Evolutionary conservation across 2,888 invertebrate species (phyloP), one percentile per base, ranked within the genome.

Genomic region (Heteromyza rotundicornis): DNA sequence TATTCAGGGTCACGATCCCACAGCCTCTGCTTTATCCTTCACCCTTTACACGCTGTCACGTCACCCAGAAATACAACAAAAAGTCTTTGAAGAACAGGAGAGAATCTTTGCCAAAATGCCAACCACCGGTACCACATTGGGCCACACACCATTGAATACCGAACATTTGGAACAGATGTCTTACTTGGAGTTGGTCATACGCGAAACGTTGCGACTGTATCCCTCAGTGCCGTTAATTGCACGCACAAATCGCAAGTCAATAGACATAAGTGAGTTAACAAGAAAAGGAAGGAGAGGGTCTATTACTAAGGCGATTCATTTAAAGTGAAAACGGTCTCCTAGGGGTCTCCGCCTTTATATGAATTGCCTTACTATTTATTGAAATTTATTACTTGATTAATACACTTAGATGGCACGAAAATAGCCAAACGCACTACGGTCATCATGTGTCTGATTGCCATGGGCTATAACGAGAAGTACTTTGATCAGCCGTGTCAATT

Each of bases 1-100:
- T 5, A 1, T 64, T 19, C 64, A 87, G 86, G 87, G 87, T 1
- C 86, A 87, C 66, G 86, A 87, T 70, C 86, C 88, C 0, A 86
- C 86, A 0, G 85, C 87, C 0, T 85, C 87, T 1, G 87, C 86
- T 1, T 82, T 87, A 32, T 82, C 84, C 2, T 88, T 85, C 71
- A 77, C 84, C 0, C 77, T 87, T 0, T 85, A 84, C 67, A 84
- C 85, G 22, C 77, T 88, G 1, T 86, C 87, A 0, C 84, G 84
- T 44, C 80, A 86, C 68, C 78, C 84, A 2, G 82, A 85, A 22
- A 71, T 86, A 2, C 87, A 87, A 71, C 80, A 84, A 51, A 85
- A 84, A 71, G 79, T 86, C 32, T 79, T 81, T 5, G 78, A 83
- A 1, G 86, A 86, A 71, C 85, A 85, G 68, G 74, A 73, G 54